Percentiles rank a stretch among this genome's conserved stretches.
Conservation (phyloP, 2,888 invertebrate genomes). For the Andrena dorsata region DNA sequence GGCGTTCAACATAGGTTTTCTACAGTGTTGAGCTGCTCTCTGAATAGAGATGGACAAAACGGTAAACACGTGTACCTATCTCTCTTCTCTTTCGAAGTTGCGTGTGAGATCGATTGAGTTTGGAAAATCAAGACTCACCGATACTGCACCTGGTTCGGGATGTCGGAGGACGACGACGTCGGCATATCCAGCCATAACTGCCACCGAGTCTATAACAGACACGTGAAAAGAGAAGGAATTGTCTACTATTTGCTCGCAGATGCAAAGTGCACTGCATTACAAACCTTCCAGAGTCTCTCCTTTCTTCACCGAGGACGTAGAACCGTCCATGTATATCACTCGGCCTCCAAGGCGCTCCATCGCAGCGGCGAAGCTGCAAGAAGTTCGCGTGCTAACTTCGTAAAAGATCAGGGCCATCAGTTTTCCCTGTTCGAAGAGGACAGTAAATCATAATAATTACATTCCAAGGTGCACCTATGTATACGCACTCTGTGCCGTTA, state of each 20-base stretch:
- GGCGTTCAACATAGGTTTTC: slow-evolving; percentile 98
- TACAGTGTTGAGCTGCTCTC: slow-evolving; percentile 93
- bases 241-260: neutral
- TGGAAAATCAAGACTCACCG: slow-evolving; percentile 87
- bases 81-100: neutral
- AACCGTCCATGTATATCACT: slow-evolving; percentile 95
- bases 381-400: slow-evolving; percentile 98
- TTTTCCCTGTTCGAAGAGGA: slow-evolving; percentile 89
- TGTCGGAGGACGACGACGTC: slow-evolving; percentile 98
- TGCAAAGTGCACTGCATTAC: neutral
- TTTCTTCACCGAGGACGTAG: slow-evolving; percentile 97
- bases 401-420: slow-evolving; percentile 98
- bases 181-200: slow-evolving; percentile 95
- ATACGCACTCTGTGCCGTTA: neutral
- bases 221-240: neutral
- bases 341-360: slow-evolving; percentile 98
- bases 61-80: neutral
- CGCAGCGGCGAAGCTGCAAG: slow-evolving; percentile 97
- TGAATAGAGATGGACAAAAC: slow-evolving; percentile 78
- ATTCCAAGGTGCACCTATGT: neutral
- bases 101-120: neutral
- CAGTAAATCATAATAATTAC: neutral
- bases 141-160: slow-evolving; percentile 95
- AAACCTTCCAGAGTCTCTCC: slow-evolving; percentile 96
- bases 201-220: slow-evolving; percentile 86